A percentile compares a stretch with the other conserved stretches of the same genome.
Evolutionary conservation across 2,888 invertebrate species (phyloP).

Genomic region (Mystacides longicornis): DNA sequence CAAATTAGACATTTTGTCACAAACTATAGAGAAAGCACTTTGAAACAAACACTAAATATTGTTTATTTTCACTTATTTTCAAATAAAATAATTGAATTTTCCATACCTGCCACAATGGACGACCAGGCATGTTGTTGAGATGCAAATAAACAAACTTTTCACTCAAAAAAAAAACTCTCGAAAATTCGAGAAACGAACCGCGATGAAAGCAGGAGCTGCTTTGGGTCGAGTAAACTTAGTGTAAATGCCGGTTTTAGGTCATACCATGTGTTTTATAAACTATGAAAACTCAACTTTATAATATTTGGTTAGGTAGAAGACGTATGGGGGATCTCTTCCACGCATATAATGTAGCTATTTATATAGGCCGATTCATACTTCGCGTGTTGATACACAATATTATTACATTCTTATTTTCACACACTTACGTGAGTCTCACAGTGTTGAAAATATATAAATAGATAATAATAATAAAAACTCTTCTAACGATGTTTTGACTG

Average conservation of each 20-base stretch:
- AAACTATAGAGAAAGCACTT: too few species aligned
- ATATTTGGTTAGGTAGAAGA: background rate
- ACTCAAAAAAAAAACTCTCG: conserved; percentile 1
- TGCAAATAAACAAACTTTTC: conserved; percentile 4
- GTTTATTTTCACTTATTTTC: background rate
- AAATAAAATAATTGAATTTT: conserved; percentile 1
- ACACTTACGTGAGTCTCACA: background rate
- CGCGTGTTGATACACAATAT: too few species aligned
- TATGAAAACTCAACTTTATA: conserved; percentile 14
- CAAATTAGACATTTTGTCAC: too few species aligned
- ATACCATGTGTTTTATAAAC: conserved; percentile 49
- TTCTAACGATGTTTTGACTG: too few species aligned
- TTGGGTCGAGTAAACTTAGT: conserved; percentile 27
- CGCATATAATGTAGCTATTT: conserved; percentile 6
- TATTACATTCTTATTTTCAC: conserved; percentile 1
- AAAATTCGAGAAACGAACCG: conserved; percentile 7
- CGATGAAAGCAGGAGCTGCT: conserved; percentile 6
- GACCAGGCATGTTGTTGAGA: conserved; percentile 58
- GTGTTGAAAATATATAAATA: background rate
- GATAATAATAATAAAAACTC: background rate
- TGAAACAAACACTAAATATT: background rate
- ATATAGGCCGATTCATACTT: too few species aligned
- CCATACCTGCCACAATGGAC: conserved; percentile 68
- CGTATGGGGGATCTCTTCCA: background rate
- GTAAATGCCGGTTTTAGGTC: conserved; percentile 46